phyloP scores from a whole-genome alignment of 2,888 invertebrate genomes.

The Hesperia comma region DNA sequence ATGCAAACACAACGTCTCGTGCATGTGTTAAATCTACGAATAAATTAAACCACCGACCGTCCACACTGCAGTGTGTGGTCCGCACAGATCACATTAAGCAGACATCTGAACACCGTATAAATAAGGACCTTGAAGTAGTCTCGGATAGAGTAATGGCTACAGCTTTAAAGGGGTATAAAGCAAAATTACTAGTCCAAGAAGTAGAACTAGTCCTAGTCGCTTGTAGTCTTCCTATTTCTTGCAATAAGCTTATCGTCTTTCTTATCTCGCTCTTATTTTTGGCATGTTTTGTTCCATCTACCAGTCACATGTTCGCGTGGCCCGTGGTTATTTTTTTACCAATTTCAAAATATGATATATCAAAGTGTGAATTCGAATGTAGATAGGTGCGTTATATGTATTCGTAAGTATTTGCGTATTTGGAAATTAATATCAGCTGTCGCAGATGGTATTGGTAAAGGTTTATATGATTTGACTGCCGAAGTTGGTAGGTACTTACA shows the following conservation, averaged over 20 bases:
- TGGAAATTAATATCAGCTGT: too few relatives aligned
- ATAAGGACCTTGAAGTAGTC: constrained; percentile 17
- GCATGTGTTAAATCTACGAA: constrained; percentile 27
- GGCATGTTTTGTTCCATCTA: too few relatives aligned
- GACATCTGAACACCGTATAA: constrained; percentile 29
- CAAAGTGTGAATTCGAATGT: too few relatives aligned
- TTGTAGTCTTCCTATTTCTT: too few relatives aligned
- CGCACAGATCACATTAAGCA: constrained; percentile 29
- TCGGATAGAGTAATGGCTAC: constrained; percentile 4
- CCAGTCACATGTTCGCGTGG: too few relatives aligned
- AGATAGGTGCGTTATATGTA: too few relatives aligned
- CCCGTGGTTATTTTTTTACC: too few relatives aligned
- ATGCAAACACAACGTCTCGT: background rate
- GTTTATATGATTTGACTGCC: background rate
- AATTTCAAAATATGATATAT: too few relatives aligned
- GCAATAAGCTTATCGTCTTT: too few relatives aligned
- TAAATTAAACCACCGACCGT: constrained; percentile 34
- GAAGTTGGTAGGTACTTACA: background rate
- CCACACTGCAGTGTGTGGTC: constrained; percentile 27
- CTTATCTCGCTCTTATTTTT: too few relatives aligned
- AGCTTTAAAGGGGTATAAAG: constrained; percentile 13
- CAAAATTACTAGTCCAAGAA: too few relatives aligned
- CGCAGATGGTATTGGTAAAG: background rate
- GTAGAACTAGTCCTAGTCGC: too few relatives aligned
- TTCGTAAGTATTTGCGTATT: background rate